Evolutionary conservation across 2,113 vertebrate genomes (phyloP).

Genomic region (Ammodytes dubius): DNA sequence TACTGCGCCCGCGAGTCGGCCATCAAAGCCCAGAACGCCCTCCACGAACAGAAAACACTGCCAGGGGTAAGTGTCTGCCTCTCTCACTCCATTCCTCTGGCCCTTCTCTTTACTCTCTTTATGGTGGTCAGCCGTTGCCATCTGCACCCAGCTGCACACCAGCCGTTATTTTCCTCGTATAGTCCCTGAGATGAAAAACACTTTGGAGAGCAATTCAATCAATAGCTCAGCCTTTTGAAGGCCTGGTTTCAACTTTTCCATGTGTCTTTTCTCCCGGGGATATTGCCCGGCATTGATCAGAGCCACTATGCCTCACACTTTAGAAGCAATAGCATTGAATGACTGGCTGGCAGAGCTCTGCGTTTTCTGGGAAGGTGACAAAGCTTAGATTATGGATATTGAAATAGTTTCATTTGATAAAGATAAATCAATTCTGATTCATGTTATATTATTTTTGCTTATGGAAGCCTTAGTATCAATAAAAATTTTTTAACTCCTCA

Average conservation of each 20-base stretch:
- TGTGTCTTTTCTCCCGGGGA: constrained; percentile 71
- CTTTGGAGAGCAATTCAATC: constrained; percentile 81
- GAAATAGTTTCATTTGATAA: constrained; percentile 1
- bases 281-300: constrained; percentile 78
- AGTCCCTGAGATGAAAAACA: constrained; percentile 73
- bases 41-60: constrained; percentile 98
- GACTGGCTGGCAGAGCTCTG: constrained; percentile 52
- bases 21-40: constrained; percentile 98
- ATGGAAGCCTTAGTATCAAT: neutral
- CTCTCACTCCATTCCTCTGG: constrained; percentile 10
- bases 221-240: constrained; percentile 81
- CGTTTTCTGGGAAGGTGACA: constrained; percentile 38
- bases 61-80: constrained; percentile 92
- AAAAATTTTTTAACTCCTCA: too few relatives aligned
- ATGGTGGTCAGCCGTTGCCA: constrained; percentile 68
- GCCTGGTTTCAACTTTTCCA: constrained; percentile 76
- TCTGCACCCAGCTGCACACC: constrained; percentile 67
- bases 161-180: constrained; percentile 59
- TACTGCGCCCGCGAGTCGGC: constrained; percentile 98
- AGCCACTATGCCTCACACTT: constrained; percentile 71
- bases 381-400: neutral
- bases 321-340: constrained; percentile 64
- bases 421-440: neutral
- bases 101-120: constrained; percentile 32
- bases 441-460: neutral